Evolutionary conservation across 2,888 invertebrate genomes (phyloP).

Genomic region (Escarpia spicata): DNA sequence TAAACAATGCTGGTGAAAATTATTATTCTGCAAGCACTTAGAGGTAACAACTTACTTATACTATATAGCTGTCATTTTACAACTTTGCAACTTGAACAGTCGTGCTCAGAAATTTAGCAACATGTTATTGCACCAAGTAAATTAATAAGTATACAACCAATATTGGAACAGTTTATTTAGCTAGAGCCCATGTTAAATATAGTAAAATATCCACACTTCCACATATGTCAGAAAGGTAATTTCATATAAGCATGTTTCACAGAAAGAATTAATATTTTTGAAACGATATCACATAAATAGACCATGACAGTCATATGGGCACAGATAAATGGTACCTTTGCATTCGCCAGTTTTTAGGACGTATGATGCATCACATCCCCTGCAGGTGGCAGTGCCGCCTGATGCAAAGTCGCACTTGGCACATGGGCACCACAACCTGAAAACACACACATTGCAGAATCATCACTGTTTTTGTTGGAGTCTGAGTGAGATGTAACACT

Average conservation of each 20-base stretch:
- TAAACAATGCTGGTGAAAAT: too few relatives aligned
- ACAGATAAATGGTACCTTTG: background rate
- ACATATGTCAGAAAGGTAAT: too few relatives aligned
- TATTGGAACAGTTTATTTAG: too few relatives aligned
- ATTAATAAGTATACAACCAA: too few relatives aligned
- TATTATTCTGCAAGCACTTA: too few relatives aligned
- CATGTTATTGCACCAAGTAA: too few relatives aligned
- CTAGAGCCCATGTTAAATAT: background rate
- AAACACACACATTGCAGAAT: background rate
- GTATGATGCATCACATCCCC: background rate
- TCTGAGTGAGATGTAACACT: too few relatives aligned
- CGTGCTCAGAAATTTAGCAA: too few relatives aligned
- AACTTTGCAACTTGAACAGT: too few relatives aligned
- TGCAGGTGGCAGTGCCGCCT: background rate
- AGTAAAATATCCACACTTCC: background rate
- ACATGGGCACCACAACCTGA: background rate
- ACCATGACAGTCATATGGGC: background rate
- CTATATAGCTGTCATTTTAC: too few relatives aligned
- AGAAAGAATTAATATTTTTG: background rate
- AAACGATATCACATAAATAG: background rate
- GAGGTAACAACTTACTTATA: too few relatives aligned
- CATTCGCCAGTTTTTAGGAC: background rate
- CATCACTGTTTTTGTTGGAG: too few relatives aligned
- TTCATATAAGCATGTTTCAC: background rate
- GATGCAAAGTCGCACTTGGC: background rate